A percentile compares a stretch with the other conserved stretches of the same genome.
phyloP scores from a whole-genome alignment of 2,113 vertebrate species.

The Apus apus region DNA sequence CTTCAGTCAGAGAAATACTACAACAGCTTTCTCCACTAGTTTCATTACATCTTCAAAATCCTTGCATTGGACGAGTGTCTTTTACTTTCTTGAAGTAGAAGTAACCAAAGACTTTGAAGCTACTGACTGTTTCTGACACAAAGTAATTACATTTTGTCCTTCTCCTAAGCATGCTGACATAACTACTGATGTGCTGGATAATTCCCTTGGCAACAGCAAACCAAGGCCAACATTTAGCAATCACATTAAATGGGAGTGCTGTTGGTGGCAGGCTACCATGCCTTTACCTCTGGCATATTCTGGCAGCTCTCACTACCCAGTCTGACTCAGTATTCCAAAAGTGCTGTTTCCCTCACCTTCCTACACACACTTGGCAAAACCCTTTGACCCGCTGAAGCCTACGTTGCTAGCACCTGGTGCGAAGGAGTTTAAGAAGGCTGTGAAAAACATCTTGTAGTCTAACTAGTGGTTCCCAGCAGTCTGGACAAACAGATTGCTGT shows the following conservation, averaged over 20 bases:
- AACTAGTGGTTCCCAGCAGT: neutral
- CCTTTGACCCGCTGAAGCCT: conserved; percentile 29
- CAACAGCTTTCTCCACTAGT: neutral
- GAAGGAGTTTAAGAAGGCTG: neutral
- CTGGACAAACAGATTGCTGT: neutral
- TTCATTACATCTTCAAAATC: neutral
- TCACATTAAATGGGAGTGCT: neutral
- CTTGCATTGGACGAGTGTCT: neutral
- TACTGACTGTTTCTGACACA: neutral
- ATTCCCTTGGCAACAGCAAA: neutral
- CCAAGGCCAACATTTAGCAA: neutral
- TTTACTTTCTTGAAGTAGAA: neutral
- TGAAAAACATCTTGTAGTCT: neutral
- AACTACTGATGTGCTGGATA: neutral
- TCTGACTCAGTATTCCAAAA: conserved; percentile 26
- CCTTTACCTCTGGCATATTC: neutral
- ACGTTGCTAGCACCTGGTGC: neutral
- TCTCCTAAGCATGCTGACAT: neutral
- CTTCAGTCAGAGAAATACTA: neutral
- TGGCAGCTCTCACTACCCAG: neutral
- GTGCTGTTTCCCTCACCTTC: conserved; percentile 21
- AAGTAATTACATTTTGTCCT: neutral
- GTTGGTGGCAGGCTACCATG: neutral
- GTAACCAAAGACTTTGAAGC: neutral
- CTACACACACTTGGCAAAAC: neutral